These are phyloP conservation scores for Urocolius indicus DNA, from an alignment of 2,113 vertebrate genomes.

Conservation along the genomic window DNA sequence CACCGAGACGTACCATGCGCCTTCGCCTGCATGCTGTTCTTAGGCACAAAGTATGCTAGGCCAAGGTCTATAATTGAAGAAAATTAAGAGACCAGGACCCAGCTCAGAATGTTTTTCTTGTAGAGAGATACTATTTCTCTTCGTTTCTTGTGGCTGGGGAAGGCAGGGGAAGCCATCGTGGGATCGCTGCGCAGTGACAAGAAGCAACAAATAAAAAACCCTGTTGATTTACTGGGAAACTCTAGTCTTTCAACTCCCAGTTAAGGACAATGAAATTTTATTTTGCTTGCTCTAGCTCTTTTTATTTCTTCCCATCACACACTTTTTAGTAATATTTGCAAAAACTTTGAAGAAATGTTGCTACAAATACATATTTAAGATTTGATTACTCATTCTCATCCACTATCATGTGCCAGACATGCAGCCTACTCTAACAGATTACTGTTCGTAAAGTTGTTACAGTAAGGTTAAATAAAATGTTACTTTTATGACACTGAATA, in stretches of 20 bases:
- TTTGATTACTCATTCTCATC: conserved; percentile 80
- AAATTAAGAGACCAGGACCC: conserved; percentile 28
- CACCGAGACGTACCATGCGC: not conserved
- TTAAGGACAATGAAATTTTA: not conserved
- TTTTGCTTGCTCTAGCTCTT: conserved; percentile 55
- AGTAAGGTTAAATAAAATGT: conserved; percentile 76
- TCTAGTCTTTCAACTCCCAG: conserved; percentile 19
- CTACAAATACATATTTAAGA: conserved; percentile 79
- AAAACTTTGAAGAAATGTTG: conserved; percentile 61
- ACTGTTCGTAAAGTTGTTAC: conserved; percentile 75
- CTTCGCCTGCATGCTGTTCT: conserved; percentile 14
- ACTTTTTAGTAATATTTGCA: conserved; percentile 48
- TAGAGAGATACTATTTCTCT: not conserved
- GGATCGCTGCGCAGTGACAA: not conserved
- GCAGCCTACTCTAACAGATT: conserved; percentile 79
- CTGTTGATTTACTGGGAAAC: not conserved
- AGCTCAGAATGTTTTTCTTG: not conserved
- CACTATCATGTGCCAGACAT: conserved; percentile 76
- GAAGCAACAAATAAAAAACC: conserved; percentile 32
- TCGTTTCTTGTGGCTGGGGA: not conserved
- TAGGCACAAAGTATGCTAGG: conserved; percentile 39
- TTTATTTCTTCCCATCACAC: conserved; percentile 41
- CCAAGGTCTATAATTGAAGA: conserved; percentile 12
- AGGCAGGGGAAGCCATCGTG: not conserved
- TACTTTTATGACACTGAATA: conserved; percentile 68